These are phyloP conservation scores for Odontesthes bonariensis DNA, from an alignment of 2,113 vertebrate species.

Conservation along the genomic window DNA sequence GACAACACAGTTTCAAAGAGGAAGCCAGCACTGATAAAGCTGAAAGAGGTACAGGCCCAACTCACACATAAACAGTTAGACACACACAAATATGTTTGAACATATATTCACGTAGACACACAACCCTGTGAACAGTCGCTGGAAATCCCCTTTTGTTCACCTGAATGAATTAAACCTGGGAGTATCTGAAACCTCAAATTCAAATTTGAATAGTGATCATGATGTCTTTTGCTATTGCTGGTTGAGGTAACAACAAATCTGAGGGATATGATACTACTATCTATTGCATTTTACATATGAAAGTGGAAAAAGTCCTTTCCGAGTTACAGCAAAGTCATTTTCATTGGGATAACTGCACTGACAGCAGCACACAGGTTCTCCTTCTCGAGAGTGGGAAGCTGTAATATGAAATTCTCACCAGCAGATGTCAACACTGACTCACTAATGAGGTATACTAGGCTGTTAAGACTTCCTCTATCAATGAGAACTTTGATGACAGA, in stretches of 20 bases:
- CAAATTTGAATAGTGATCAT: neutral
- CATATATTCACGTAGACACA: neutral
- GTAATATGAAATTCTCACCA: conserved; percentile 50
- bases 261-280: neutral
- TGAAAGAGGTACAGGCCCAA: conserved; percentile 64
- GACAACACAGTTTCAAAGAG: conserved; percentile 81
- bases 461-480: neutral
- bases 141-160: conserved; percentile 70
- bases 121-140: conserved; percentile 34
- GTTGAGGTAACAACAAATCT: neutral
- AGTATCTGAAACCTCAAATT: conserved; percentile 27
- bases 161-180: conserved; percentile 58
- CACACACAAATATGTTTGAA: conserved; percentile 5
- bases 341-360: neutral
- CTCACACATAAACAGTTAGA: conserved; percentile 20
- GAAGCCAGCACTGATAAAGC: conserved; percentile 76
- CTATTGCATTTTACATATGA: neutral
- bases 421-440: conserved; percentile 55
- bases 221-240: neutral
- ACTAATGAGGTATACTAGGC: neutral
- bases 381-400: neutral
- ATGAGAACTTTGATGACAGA: neutral
- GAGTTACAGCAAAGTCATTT: neutral
- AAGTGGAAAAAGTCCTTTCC: neutral
- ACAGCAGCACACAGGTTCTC: neutral